These are phyloP conservation scores for Astyanax mexicanus DNA, from an alignment of 2,797 vertebrate species.

Conservation along the genomic window DNA sequence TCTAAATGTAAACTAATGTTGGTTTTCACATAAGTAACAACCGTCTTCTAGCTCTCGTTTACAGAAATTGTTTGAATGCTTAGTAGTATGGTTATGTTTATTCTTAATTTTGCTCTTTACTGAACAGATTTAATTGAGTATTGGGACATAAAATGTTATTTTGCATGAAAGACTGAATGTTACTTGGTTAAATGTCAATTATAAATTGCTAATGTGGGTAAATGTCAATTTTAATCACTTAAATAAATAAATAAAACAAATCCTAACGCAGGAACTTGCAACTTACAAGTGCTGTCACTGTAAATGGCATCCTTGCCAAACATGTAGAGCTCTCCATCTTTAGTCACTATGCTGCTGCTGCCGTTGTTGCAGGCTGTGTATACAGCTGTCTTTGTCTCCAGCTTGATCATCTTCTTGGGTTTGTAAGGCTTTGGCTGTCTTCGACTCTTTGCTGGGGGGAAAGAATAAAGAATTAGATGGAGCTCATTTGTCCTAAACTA, in stretches of 20 bases:
- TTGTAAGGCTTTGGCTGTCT: constrained; percentile 98
- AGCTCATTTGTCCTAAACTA: not conserved
- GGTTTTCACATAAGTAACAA: too few relatives aligned
- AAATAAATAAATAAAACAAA: too few relatives aligned
- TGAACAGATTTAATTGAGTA: too few relatives aligned
- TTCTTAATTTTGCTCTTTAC: too few relatives aligned
- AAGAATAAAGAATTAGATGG: not conserved
- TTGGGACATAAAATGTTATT: too few relatives aligned
- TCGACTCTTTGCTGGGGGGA: constrained; percentile 91
- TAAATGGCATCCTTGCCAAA: constrained; percentile 99
- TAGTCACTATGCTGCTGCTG: constrained; percentile 97
- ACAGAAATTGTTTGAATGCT: too few relatives aligned
- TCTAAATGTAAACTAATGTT: too few relatives aligned
- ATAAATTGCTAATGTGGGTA: constrained; percentile 1
- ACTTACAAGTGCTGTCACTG: constrained; percentile 97
- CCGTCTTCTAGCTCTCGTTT: too few relatives aligned
- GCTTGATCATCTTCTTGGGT: constrained; percentile 98
- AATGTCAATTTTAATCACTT: constrained; percentile 20
- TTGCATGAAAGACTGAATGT: too few relatives aligned
- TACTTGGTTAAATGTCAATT: too few relatives aligned
- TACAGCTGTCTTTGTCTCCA: constrained; percentile 95
- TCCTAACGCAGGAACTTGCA: constrained; percentile 48
- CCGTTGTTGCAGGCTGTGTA: constrained; percentile 98
- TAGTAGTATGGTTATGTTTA: too few relatives aligned
- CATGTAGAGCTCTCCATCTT: constrained; percentile 99